Evolutionary conservation across 2,888 invertebrate species (phyloP), one percentile per base, ranked within the genome.

Genomic region (Mechanitis mazaeus): DNA sequence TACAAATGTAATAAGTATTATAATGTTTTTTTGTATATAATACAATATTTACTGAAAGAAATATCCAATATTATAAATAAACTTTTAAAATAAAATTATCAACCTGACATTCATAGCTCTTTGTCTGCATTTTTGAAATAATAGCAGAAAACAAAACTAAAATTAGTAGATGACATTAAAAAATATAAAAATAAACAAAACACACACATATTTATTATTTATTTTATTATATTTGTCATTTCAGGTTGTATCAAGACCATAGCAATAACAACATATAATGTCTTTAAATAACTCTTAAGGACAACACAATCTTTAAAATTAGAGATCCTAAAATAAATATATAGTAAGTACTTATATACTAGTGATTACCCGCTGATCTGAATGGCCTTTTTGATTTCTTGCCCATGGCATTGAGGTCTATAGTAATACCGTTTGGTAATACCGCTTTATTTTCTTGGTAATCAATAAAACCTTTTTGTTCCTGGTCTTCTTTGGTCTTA

Each of bases 401-500:
- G 68, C 94, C 94, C 92, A 94, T 92, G 62, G 90, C 90, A 69
- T 92, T 89, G 80, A 94, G 91, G 85, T 94, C 94, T 72, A 94
- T 92, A 66, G 93, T 93, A 68, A 94, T 92, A 58, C 94, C 94
- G 77, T 94, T 94, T 47, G 94, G 94, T 64, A 94, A 84, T 33
- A 94, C 93, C 56, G 94, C 93, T 76, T 93, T 93, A 76, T 94
- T 94, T 79, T 93, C 93, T 78, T 94, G 93, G 74, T 94, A 94
- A 80, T 94, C 94, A 66, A 94, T 91, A 73, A 93, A 94, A 33
- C 94, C 94, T 68, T 91, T 91, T 67, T 92, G 91, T 64, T 91
- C 90, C 64, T 91, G 83, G 9, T 90, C 86, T 54, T 91, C 87
- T 70, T 90, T 90, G 45, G 84, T 80, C 75, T 91, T 91, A 77